Base-by-base conservation (phyloP, 2,888 invertebrate species). In the Tenthredo distinguenda region DNA sequence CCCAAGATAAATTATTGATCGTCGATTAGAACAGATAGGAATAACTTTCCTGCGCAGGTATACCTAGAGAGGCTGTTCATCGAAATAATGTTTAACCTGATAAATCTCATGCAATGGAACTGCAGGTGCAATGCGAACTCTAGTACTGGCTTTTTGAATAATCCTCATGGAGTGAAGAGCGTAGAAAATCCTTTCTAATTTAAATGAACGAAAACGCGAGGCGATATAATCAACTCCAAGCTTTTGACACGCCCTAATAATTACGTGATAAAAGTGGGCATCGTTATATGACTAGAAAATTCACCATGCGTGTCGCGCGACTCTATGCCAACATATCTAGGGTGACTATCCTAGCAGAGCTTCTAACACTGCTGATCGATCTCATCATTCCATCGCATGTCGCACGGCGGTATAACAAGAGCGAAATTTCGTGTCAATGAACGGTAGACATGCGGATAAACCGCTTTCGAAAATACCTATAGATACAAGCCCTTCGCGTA, bases 111-210 rank as follows among this genome's bases (percentile, higher is more conserved):
- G 34, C 34, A 62, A 9, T 15, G 10, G n/a, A 26, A 10, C 26
- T 6, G 50, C 18, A 50, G 6, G 50, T 55, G 7, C 0, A n/a
- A 55, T n/a, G 55, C n/a, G n/a, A 18, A 55, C 6, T 55, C n/a
- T n/a, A n/a, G 1, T n/a, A 55, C 55, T 55, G 55, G n/a, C 7
- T 55, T 55, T 55, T 55, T 7, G 1, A 55, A 1, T n/a, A 1
- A 55, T 55, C 18, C 18, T 34, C 9, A 12, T 37, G 12, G 15
- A 1, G 18, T 71, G 10, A 18, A 31, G 12, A 18, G 7, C 9
- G 18, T 50, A 15, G 18, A 18, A 37, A 37, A 37, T 71, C 71
- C 40, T 74, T 74, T 74, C 74, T 43, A 74, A 74, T 74, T 74
- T 12, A 74, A 74, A 74, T 43, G n/a, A 43, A 43, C 26, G 43